Base-by-base conservation (phyloP, 2,888 invertebrate genomes). In the Dryococelus australis region DNA sequence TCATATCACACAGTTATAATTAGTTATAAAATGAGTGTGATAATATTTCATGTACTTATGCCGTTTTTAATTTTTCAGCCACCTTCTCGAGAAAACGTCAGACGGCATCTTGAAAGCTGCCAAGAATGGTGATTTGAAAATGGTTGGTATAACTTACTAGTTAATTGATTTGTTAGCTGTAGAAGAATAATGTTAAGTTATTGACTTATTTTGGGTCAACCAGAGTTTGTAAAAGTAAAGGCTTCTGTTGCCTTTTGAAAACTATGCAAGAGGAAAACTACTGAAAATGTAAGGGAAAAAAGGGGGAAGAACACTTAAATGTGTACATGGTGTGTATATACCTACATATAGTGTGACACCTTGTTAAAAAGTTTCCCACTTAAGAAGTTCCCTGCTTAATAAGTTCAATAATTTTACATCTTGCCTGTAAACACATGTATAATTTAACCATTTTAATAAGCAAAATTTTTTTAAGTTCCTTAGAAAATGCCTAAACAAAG, bases 41-140 rank as follows among this genome's bases (percentile, higher is more conserved):
- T 20, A 65, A 65, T 16, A 65, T n/a, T 65, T 65, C 8, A 65
- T 65, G 65, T n/a, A 65, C 65, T 65, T 16, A 86, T 79, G 86
- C 83, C 88, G 83, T 87, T 84, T 35, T 83, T 83, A 6, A 83
- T 83, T 90, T 35, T 90, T 0, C 90, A 92, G 92, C 89, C 91
- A 96, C 93, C 94, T 96, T 91, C 93, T 96, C 92, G 97, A 97
- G 93, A 97, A 96, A 94, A 96, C 97, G 90, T 96, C 96, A 90
- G 97, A 97, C 92, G 95, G 95, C 90, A 94, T 98, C 90, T 94
- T 98, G 90, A 96, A 96, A 93, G 97, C 97, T 89, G 97, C 97
- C 85, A 97, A 97, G 94, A 94, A 94, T 90, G 97, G 97, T 89
- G 97, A 97, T 93, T 93, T 97, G 88, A 95, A 95, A 93, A 94